Conservation (phyloP, 2,797 vertebrate species). For the Melanitta fusca region DNA sequence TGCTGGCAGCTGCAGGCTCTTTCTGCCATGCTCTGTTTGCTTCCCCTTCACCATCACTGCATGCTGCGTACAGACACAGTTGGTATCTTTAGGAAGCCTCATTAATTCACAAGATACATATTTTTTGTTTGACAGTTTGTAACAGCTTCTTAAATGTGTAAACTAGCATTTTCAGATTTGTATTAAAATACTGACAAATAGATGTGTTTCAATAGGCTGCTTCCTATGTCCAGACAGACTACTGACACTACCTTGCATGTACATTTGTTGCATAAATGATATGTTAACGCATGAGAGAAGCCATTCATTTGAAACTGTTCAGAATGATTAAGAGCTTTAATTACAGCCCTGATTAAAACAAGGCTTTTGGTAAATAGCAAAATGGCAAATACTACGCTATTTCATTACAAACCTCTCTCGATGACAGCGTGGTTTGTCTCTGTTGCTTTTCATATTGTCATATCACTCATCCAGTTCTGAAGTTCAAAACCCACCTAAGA, state of each 20-base stretch:
- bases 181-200: slow-evolving; percentile 56
- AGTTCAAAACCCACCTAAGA: slow-evolving; percentile 18
- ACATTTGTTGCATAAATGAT: slow-evolving; percentile 42
- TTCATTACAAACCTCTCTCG: slow-evolving; percentile 42
- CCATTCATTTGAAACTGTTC: slow-evolving; percentile 67
- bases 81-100: slow-evolving; percentile 52
- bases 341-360: slow-evolving; percentile 69
- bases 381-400: slow-evolving; percentile 40
- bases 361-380: slow-evolving; percentile 72
- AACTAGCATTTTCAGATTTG: slow-evolving; percentile 76
- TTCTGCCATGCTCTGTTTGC: neutral
- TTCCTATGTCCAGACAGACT: slow-evolving; percentile 62
- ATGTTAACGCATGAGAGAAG: slow-evolving; percentile 64
- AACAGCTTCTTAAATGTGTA: slow-evolving; percentile 73
- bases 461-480: neutral
- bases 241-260: slow-evolving; percentile 29
- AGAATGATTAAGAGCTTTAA: slow-evolving; percentile 75
- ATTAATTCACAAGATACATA: slow-evolving; percentile 53
- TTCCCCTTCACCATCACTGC: neutral
- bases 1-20: neutral
- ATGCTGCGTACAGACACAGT: neutral
- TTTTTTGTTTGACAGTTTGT: slow-evolving; percentile 34
- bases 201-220: slow-evolving; percentile 70
- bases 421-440: neutral
- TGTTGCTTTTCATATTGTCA: neutral